Evolutionary conservation across 1,140 invertebrate species (phyloP).

Genomic region (Coenobita brevimanus): DNA sequence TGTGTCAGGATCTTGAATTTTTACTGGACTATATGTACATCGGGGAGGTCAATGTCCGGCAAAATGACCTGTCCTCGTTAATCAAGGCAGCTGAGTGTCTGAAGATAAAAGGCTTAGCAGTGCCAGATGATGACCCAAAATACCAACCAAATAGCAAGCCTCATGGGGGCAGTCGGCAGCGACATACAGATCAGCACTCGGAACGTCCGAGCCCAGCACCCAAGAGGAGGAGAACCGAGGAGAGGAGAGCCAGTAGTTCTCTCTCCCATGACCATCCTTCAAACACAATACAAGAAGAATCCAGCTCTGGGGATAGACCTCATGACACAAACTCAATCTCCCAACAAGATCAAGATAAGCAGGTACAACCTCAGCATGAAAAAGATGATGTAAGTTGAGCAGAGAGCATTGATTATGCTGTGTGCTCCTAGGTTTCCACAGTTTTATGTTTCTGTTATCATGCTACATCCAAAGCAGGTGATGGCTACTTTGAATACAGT

Average conservation of each 20-base stretch:
- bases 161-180: background rate
- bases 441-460: too few relatives aligned
- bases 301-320: background rate
- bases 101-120: conserved; percentile 65
- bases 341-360: background rate
- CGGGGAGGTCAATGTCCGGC: conserved; percentile 68
- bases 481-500: too few relatives aligned
- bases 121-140: conserved; percentile 68
- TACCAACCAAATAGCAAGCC: background rate
- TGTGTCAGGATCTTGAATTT: conserved; percentile 67
- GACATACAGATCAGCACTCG: background rate
- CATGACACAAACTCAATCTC: conserved; percentile 10
- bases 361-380: background rate
- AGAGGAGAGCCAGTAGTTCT: conserved; percentile 31
- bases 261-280: background rate
- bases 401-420: background rate
- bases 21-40: conserved; percentile 69
- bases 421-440: too few relatives aligned
- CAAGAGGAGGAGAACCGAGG: conserved; percentile 41
- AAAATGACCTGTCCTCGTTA: conserved; percentile 63
- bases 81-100: conserved; percentile 69
- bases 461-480: too few relatives aligned
- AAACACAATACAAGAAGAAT: background rate
- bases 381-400: conserved; percentile 13
- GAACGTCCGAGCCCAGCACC: conserved; percentile 30